Conservation (phyloP, 2,113 vertebrate genomes). For the Boleophthalmus pectinirostris region DNA sequence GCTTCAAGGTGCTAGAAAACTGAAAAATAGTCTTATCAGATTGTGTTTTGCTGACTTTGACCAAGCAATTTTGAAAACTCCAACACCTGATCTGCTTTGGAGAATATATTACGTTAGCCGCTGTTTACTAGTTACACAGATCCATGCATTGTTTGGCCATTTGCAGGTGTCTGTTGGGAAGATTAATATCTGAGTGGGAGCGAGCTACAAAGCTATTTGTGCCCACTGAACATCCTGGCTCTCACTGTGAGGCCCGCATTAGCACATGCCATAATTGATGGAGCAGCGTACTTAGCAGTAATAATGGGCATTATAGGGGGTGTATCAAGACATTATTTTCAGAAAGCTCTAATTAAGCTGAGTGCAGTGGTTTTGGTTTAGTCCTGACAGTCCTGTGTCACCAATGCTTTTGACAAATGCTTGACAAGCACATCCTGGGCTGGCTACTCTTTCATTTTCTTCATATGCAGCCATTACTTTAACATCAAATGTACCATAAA, state of each 20-base stretch:
- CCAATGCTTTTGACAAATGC: conserved; percentile 51
- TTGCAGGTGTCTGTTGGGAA: conserved; percentile 55
- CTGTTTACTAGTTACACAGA: conserved; percentile 42
- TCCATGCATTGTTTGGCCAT: conserved; percentile 32
- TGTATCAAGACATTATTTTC: conserved; percentile 70
- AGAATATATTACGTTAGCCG: neutral
- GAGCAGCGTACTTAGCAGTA: conserved; percentile 74
- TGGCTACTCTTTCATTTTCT: neutral
- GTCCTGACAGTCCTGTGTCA: conserved; percentile 41
- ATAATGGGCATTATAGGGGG: conserved; percentile 74
- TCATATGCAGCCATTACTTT: neutral
- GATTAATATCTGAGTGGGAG: conserved; percentile 66
- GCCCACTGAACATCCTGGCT: conserved; percentile 64
- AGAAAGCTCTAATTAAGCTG: conserved; percentile 66
- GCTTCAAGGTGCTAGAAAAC: no score
- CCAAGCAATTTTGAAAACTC: neutral
- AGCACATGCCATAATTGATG: conserved; percentile 74
- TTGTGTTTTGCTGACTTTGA: neutral
- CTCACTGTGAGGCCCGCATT: conserved; percentile 66
- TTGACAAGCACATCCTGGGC: conserved; percentile 41
- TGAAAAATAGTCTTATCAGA: neutral
- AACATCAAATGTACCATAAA: neutral
- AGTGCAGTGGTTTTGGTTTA: conserved; percentile 41
- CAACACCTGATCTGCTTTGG: neutral
- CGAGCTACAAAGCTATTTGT: conserved; percentile 63